Evolutionary conservation across 2,888 invertebrate species (phyloP).

Genomic region (Catocala nupta): DNA sequence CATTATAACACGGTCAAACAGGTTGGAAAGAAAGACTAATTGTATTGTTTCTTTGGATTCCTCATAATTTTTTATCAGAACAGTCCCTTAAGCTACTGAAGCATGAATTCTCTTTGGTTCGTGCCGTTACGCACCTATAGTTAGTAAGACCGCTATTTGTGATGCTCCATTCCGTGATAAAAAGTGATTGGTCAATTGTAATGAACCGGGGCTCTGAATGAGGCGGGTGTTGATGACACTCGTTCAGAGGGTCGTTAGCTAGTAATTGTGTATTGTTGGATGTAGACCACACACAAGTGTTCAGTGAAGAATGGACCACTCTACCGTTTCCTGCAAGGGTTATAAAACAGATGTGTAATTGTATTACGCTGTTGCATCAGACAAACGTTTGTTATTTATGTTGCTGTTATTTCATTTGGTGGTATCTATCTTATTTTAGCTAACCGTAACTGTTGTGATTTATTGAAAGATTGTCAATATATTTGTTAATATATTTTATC

Average conservation of each 20-base stretch:
- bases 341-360: background rate
- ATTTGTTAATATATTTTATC: too few relatives aligned
- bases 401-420: too few relatives aligned
- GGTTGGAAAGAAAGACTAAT: constrained; percentile 47
- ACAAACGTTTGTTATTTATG: too few relatives aligned
- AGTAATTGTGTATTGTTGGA: constrained; percentile 4
- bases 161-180: constrained; percentile 57
- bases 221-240: constrained; percentile 15
- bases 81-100: constrained; percentile 55
- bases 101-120: constrained; percentile 55
- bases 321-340: background rate
- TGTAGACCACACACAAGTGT: background rate
- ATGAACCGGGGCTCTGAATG: constrained; percentile 48
- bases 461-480: too few relatives aligned
- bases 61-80: constrained; percentile 41
- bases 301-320: background rate
- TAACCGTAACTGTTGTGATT: too few relatives aligned
- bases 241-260: constrained; percentile 1
- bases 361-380: background rate
- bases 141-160: constrained; percentile 58
- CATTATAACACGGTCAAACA: constrained; percentile 46
- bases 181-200: constrained; percentile 61
- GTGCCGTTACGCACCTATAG: constrained; percentile 68
- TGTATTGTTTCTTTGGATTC: constrained; percentile 47
- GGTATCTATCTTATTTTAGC: too few relatives aligned